Conservation (phyloP, 2,888 invertebrate genomes). For the Euspilapteryx auroguttella region DNA sequence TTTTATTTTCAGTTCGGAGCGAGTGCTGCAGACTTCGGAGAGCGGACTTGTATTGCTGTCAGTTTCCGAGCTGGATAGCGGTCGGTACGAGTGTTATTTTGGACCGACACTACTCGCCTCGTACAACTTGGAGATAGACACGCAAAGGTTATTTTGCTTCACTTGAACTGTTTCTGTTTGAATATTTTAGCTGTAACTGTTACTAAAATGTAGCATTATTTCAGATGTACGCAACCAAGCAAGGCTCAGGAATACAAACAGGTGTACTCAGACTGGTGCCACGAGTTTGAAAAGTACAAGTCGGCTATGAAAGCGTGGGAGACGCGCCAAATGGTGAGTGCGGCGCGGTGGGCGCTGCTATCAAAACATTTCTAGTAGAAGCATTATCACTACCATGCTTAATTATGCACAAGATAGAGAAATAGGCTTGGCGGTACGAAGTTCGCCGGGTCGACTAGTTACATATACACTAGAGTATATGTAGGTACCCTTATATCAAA, state of each 20-base stretch:
- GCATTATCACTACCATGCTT: too few relatives aligned
- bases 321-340: slow-evolving; percentile 59
- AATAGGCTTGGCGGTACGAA: too few relatives aligned
- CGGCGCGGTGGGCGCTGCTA: too few relatives aligned
- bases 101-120: slow-evolving; percentile 58
- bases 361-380: too few relatives aligned
- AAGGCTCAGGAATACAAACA: slow-evolving; percentile 63
- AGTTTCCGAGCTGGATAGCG: slow-evolving; percentile 61
- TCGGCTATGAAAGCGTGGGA: slow-evolving; percentile 68
- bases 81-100: slow-evolving; percentile 62
- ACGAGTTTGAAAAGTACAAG: slow-evolving; percentile 72
- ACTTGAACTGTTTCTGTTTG: too few relatives aligned
- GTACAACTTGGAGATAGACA: slow-evolving; percentile 64
- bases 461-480: too few relatives aligned
- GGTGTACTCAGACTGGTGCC: slow-evolving; percentile 73
- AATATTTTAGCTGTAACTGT: too few relatives aligned
- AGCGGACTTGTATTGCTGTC: slow-evolving; percentile 62
- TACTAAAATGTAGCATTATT: too few relatives aligned
- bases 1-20: slow-evolving; percentile 56
- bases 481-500: too few relatives aligned
- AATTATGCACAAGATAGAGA: too few relatives aligned
- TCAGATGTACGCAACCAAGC: slow-evolving; percentile 59
- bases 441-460: too few relatives aligned
- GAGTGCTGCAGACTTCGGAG: slow-evolving; percentile 62
- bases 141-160: slow-evolving; percentile 53